Conservation (phyloP, 2,888 invertebrate species). For the Calameuta filiformis region DNA sequence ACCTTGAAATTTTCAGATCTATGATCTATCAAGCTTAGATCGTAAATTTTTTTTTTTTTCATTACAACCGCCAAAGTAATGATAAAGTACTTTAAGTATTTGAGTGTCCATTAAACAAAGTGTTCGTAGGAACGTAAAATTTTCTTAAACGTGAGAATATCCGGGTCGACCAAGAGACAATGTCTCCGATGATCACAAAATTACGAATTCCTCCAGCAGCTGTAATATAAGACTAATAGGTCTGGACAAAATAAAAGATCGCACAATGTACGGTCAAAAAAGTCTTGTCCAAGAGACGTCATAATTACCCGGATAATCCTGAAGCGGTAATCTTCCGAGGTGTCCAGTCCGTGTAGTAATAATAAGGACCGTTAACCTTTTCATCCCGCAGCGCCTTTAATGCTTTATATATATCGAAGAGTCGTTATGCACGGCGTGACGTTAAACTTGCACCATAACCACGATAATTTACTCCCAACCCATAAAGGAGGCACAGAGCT, state of each 20-base stretch:
- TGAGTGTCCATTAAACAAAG: no score
- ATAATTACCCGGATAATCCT: constrained; percentile 41
- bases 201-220: neutral
- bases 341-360: constrained; percentile 32
- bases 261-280: constrained; percentile 9
- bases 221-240: neutral
- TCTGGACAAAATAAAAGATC: constrained; percentile 7
- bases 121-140: no score
- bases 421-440: constrained; percentile 14
- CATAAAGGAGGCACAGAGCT: neutral
- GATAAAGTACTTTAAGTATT: no score
- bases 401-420: constrained; percentile 21
- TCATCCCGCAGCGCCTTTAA: constrained; percentile 41
- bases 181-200: neutral
- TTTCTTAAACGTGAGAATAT: no score
- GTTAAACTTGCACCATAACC: neutral
- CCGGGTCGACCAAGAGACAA: constrained; percentile 1
- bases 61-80: neutral
- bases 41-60: constrained; percentile 11
- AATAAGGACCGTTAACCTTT: constrained; percentile 51
- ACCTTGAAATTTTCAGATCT: constrained; percentile 35
- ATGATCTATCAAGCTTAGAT: constrained; percentile 43
- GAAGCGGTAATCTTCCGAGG: constrained; percentile 40
- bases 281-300: constrained; percentile 25
- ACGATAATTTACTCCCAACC: neutral